Conservation (phyloP, 2,113 vertebrate species). For the Saccopteryx leptura region DNA sequence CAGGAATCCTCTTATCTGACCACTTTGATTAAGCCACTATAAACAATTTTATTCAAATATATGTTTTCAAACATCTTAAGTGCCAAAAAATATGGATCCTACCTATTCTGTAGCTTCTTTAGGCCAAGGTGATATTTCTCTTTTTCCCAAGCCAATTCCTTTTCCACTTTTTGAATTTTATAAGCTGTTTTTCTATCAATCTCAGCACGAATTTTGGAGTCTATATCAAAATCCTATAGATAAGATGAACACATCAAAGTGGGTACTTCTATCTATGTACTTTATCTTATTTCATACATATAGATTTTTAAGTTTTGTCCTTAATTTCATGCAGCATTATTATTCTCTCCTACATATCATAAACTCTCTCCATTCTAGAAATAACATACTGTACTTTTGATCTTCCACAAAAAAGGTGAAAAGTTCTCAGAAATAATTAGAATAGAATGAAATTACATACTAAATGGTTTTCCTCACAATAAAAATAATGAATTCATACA, state of each 20-base stretch:
- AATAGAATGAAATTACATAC: conserved; percentile 32
- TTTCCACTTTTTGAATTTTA: conserved; percentile 89
- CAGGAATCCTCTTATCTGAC: not conserved
- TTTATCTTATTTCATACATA: conserved; percentile 8
- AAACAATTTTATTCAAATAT: not conserved
- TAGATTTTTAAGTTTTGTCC: conserved; percentile 13
- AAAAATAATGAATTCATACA: conserved; percentile 45
- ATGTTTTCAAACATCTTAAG: not conserved
- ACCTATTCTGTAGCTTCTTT: conserved; percentile 92
- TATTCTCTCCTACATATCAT: not conserved
- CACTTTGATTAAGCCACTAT: not conserved
- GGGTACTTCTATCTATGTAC: not conserved
- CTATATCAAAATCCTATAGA: conserved; percentile 92
- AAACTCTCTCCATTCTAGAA: not conserved
- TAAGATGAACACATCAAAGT: conserved; percentile 45
- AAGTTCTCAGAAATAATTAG: conserved; percentile 5
- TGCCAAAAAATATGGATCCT: conserved; percentile 49
- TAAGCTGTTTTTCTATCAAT: conserved; percentile 87
- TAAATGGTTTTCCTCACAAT: not conserved
- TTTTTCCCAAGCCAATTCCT: conserved; percentile 93
- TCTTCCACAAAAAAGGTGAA: not conserved
- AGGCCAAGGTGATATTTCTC: conserved; percentile 90
- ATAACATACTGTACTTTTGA: not conserved
- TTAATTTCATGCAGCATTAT: not conserved
- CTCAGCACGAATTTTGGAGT: conserved; percentile 90